phyloP scores from a whole-genome alignment of 2,113 vertebrate genomes.

The Bos taurus region DNA sequence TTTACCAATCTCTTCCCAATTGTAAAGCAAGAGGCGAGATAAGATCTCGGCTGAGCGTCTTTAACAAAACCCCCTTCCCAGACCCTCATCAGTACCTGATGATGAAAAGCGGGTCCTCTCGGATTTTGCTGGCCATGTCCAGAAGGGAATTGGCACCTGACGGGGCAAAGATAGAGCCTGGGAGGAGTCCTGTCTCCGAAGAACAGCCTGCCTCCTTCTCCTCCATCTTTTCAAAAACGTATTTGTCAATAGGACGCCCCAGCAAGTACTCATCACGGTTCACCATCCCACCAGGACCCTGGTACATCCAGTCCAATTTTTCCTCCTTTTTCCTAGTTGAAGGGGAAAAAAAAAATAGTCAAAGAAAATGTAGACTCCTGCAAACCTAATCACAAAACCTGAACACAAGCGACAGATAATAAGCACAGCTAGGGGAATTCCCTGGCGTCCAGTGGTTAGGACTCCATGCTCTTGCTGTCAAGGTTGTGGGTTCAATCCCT shows the following conservation, averaged over 20 bases:
- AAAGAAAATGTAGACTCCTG: not conserved
- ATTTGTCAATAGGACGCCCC: conserved; percentile 95
- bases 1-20: not conserved
- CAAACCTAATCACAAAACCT: not conserved
- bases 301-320: conserved; percentile 99
- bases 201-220: conserved; percentile 90
- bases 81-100: conserved; percentile 84
- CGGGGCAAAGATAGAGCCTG: conserved; percentile 91
- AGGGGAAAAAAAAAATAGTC: not conserved
- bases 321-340: conserved; percentile 91
- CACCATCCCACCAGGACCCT: conserved; percentile 92
- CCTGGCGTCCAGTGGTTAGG: not conserved
- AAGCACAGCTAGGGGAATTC: not conserved
- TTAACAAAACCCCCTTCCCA: not conserved
- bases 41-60: not conserved
- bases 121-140: conserved; percentile 96
- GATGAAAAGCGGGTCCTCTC: conserved; percentile 95
- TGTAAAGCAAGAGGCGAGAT: not conserved
- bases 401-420: not conserved
- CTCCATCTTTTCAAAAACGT: conserved; percentile 89
- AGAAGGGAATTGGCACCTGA: conserved; percentile 85
- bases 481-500: not conserved
- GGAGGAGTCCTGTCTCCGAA: conserved; percentile 90
- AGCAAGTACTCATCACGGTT: conserved; percentile 96
- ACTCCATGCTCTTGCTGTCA: not conserved